These are phyloP conservation scores for Lucilia sericata DNA, from an alignment of 1,140 invertebrate species.

Conservation along the genomic window DNA sequence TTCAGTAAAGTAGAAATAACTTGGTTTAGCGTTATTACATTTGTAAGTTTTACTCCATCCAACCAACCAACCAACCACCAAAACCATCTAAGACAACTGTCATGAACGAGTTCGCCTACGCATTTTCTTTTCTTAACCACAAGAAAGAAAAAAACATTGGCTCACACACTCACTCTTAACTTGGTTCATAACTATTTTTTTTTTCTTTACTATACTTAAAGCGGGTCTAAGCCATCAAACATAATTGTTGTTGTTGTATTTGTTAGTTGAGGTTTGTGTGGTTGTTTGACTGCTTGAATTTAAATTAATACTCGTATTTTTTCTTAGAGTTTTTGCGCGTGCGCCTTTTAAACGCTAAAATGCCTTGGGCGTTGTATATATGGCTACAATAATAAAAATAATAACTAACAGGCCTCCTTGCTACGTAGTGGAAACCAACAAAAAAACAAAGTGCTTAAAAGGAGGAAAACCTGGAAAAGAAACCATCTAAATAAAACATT, in stretches of 20 bases:
- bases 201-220: background rate
- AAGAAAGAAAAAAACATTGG: background rate
- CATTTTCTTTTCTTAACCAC: constrained; percentile 19
- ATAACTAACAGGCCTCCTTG: background rate
- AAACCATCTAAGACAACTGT: constrained; percentile 29
- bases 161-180: background rate
- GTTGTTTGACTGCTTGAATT: constrained; percentile 38
- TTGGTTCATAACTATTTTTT: background rate
- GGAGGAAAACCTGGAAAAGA: background rate
- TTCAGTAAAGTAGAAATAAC: constrained; percentile 13
- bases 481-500: background rate
- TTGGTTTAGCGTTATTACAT: constrained; percentile 32
- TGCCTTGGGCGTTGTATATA: background rate
- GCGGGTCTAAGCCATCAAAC: constrained; percentile 36
- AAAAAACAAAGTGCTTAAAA: too few species aligned
- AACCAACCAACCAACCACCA: background rate
- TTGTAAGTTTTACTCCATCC: background rate
- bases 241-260: constrained; percentile 2
- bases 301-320: constrained; percentile 30
- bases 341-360: constrained; percentile 21
- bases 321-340: constrained; percentile 12
- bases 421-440: background rate
- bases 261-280: background rate
- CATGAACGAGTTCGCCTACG: constrained; percentile 41
- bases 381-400: background rate